Conservation (phyloP, 1,140 invertebrate species). For the Lasioglossum albipes region DNA sequence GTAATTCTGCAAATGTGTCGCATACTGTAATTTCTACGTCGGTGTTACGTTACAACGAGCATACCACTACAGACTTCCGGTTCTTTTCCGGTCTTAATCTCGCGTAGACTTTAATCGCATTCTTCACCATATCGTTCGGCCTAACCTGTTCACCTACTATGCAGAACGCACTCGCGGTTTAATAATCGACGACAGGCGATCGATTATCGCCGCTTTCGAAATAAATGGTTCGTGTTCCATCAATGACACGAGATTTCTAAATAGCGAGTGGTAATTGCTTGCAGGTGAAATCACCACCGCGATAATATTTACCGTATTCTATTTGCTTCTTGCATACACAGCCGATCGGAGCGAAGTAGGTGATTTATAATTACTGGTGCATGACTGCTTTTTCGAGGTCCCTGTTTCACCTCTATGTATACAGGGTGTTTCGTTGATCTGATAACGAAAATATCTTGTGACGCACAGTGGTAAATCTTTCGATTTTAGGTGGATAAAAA, state of each 20-base stretch:
- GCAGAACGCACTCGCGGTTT: neutral
- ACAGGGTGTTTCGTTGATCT: too few relatives aligned
- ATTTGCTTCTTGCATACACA: neutral
- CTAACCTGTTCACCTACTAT: constrained; percentile 14
- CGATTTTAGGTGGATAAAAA: too few relatives aligned
- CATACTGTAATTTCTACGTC: too few relatives aligned
- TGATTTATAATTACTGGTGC: too few relatives aligned
- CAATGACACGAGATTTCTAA: neutral
- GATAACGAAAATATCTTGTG: too few relatives aligned
- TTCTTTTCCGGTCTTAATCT: constrained; percentile 72
- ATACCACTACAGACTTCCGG: constrained; percentile 54
- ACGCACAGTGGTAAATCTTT: too few relatives aligned
- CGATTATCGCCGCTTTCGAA: constrained; percentile 27
- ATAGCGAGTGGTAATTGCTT: neutral
- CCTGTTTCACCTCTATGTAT: too few relatives aligned
- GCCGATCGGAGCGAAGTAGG: neutral
- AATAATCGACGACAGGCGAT: constrained; percentile 11
- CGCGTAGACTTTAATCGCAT: constrained; percentile 76
- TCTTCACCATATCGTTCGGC: constrained; percentile 71
- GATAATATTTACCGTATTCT: neutral
- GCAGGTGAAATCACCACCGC: neutral
- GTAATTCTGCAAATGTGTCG: constrained; percentile 62
- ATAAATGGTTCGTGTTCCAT: neutral
- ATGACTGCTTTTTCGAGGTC: too few relatives aligned
- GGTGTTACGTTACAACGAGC: neutral